A percentile compares a stretch with the other conserved stretches of the same genome.
Evolutionary conservation across 2,888 invertebrate species (phyloP).

Genomic region (Oscheius sp.): DNA sequence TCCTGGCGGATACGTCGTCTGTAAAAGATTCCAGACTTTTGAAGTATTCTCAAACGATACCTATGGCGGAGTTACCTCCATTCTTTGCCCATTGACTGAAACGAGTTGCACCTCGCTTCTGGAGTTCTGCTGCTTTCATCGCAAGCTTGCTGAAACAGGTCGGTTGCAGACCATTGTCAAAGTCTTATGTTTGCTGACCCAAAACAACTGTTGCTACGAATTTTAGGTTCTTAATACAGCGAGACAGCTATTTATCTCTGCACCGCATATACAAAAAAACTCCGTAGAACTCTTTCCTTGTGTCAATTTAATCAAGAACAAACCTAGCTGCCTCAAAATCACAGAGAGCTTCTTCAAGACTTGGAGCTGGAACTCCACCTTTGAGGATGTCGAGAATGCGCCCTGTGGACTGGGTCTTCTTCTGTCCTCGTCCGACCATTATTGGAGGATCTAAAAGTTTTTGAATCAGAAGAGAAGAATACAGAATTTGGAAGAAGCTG

Average conservation of each 20-base stretch:
- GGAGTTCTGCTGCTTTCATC: slow-evolving; percentile 31
- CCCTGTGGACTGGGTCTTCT: slow-evolving; percentile 31
- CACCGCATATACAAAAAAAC: no score
- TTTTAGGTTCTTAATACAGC: no score
- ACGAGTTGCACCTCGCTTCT: slow-evolving; percentile 20
- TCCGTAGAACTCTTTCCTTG: no score
- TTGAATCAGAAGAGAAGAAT: not conserved
- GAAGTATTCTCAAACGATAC: not conserved
- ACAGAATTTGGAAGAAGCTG: not conserved
- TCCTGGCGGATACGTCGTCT: slow-evolving; percentile 33
- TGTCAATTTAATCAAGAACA: no score
- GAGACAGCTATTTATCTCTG: no score
- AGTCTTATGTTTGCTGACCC: not conserved
- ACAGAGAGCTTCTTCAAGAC: slow-evolving; percentile 27
- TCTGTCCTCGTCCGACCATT: slow-evolving; percentile 33
- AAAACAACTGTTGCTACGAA: not conserved
- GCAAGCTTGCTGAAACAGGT: slow-evolving; percentile 23
- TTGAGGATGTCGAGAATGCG: slow-evolving; percentile 21
- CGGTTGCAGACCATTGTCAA: not conserved
- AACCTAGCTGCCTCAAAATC: slow-evolving; percentile 34
- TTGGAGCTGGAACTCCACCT: slow-evolving; percentile 8
- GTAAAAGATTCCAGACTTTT: not conserved
- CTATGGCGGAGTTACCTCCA: slow-evolving; percentile 32
- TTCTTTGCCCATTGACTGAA: slow-evolving; percentile 30
- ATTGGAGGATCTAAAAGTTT: slow-evolving; percentile 21